A percentile compares a stretch with the other conserved stretches of the same genome.
Conservation (phyloP, 2,113 vertebrate genomes). For the Riparia riparia region DNA sequence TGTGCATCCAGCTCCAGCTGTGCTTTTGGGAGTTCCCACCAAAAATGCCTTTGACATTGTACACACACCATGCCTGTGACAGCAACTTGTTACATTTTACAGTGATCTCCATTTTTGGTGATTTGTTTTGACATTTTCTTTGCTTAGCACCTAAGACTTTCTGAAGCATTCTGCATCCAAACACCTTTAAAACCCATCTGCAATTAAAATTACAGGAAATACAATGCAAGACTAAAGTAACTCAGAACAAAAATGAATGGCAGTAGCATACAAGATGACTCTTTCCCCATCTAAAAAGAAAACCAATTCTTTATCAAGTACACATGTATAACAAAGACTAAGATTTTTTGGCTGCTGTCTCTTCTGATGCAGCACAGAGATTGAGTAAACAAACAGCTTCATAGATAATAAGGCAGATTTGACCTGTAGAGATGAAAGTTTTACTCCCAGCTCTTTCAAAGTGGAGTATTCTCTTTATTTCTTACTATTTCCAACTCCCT, state of each 20-base stretch:
- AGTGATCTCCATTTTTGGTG: slow-evolving; percentile 33
- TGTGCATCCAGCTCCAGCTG: not conserved
- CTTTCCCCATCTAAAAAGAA: not conserved
- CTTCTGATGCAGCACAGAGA: not conserved
- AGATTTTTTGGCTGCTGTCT: not conserved
- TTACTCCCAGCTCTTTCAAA: not conserved
- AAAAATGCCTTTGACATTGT: slow-evolving; percentile 6
- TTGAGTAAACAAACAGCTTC: not conserved
- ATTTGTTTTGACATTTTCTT: slow-evolving; percentile 57
- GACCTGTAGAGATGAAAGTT: not conserved
- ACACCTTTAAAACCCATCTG: slow-evolving; percentile 14
- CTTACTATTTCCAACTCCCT: not conserved
- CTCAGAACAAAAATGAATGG: not conserved
- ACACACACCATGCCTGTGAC: not conserved
- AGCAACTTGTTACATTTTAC: slow-evolving; percentile 42
- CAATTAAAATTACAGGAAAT: slow-evolving; percentile 54
- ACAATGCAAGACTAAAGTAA: slow-evolving; percentile 12
- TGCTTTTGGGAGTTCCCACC: not conserved
- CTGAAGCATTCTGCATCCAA: slow-evolving; percentile 24
- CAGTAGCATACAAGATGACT: not conserved
- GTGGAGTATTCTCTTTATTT: not conserved
- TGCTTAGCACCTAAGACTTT: not conserved
- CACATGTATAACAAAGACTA: not conserved
- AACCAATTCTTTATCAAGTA: not conserved
- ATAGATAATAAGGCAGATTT: not conserved